Conservation (phyloP, 2,888 invertebrate genomes). For the Halictus quadricinctus region DNA sequence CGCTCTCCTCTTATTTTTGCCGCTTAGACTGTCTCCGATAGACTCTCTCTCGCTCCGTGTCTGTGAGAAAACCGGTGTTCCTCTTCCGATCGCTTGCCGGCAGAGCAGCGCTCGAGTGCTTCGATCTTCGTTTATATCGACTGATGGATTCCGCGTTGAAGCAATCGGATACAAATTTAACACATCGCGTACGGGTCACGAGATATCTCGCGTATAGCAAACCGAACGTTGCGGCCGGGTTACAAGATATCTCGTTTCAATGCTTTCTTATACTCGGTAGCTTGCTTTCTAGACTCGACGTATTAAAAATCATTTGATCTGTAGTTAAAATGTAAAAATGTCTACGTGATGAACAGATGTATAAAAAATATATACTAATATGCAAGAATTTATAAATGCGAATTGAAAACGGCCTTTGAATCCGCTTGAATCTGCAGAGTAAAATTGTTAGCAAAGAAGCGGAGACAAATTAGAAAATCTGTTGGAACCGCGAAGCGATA, state of each 20-base stretch:
- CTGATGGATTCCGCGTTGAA: not conserved
- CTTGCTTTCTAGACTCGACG: not conserved
- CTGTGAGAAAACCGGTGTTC: slow-evolving; percentile 49
- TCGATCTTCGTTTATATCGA: not conserved
- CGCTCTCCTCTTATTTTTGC: slow-evolving; percentile 27
- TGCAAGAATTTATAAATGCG: too few species aligned
- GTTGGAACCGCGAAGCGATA: not conserved
- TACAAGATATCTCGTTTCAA: not conserved
- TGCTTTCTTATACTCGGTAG: not conserved
- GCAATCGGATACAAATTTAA: not conserved
- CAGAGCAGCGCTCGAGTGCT: not conserved
- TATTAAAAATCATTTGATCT: not conserved
- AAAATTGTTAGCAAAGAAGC: not conserved
- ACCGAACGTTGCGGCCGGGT: too few species aligned
- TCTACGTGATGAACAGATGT: not conserved
- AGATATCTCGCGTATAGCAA: not conserved
- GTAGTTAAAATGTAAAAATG: not conserved
- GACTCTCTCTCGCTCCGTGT: slow-evolving; percentile 19
- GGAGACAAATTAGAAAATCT: not conserved
- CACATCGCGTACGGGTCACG: not conserved
- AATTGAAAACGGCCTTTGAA: not conserved
- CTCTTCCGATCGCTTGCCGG: not conserved
- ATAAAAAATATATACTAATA: not conserved
- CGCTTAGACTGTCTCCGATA: not conserved
- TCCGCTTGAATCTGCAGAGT: too few species aligned